phyloP scores from a whole-genome alignment of 2,113 vertebrate genomes.

The Siniperca chuatsi region DNA sequence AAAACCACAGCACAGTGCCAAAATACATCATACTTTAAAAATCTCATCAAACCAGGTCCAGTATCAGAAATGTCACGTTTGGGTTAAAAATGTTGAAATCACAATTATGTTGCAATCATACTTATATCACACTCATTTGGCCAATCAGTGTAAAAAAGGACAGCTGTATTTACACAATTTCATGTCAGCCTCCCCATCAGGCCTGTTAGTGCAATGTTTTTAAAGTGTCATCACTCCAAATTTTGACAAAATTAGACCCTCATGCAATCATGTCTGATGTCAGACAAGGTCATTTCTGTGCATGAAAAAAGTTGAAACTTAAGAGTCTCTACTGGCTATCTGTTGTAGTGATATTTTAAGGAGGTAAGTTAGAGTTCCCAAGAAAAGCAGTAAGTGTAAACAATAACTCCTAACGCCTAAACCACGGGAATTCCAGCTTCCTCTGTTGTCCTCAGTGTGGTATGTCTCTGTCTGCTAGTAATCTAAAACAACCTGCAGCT shows the following conservation, averaged over 20 bases:
- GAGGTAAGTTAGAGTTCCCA: not conserved
- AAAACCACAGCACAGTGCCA: not conserved
- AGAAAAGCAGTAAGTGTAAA: not conserved
- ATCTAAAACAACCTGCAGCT: slow-evolving; percentile 24
- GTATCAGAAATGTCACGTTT: slow-evolving; percentile 26
- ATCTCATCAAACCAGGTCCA: not conserved
- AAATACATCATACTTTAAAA: slow-evolving; percentile 17
- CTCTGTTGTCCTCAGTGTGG: slow-evolving; percentile 36
- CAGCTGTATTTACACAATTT: slow-evolving; percentile 32
- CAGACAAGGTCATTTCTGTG: not conserved
- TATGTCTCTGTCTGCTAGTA: slow-evolving; percentile 17
- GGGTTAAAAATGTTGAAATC: slow-evolving; percentile 33
- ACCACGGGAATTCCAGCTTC: slow-evolving; percentile 56
- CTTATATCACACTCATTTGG: slow-evolving; percentile 13
- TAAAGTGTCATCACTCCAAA: not conserved
- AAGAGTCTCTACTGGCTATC: not conserved
- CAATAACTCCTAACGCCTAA: not conserved
- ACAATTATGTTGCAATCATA: slow-evolving; percentile 28
- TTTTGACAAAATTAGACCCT: not conserved
- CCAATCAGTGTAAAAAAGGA: slow-evolving; percentile 45
- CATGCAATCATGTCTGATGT: not conserved
- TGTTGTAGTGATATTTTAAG: not conserved
- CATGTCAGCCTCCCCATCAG: slow-evolving; percentile 7
- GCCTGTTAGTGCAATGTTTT: not conserved
- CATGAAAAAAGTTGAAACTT: not conserved